Conservation (phyloP, 2,113 vertebrate genomes). For the Hippopotamus amphibius region DNA sequence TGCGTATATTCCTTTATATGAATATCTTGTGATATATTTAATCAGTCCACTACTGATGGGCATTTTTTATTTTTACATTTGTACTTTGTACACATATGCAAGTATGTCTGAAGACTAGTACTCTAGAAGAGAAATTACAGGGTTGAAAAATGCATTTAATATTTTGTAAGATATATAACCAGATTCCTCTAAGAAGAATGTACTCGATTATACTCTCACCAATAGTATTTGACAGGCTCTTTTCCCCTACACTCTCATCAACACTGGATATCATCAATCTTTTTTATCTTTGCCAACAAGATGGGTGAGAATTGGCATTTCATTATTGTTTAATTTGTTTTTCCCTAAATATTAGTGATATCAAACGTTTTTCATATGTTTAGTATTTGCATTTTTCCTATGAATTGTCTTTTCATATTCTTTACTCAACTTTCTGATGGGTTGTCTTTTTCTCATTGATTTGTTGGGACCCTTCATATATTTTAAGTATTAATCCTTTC, state of each 20-base stretch:
- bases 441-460: neutral
- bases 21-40: neutral
- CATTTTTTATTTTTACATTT: conserved; percentile 50
- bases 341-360: neutral
- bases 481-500: neutral
- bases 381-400: neutral
- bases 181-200: conserved; percentile 39
- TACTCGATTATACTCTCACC: neutral
- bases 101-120: neutral
- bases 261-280: neutral
- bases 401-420: neutral
- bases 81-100: neutral
- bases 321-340: conserved; percentile 9
- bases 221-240: neutral
- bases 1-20: neutral
- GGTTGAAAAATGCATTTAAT: conserved; percentile 3
- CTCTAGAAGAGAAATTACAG: neutral
- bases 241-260: neutral
- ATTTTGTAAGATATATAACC: neutral
- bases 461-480: neutral
- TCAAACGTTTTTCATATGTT: conserved; percentile 5
- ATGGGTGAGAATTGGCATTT: conserved; percentile 1
- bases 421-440: conserved; percentile 36
- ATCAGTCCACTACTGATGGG: neutral
- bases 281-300: conserved; percentile 37